Conservation (phyloP, 2,113 vertebrate genomes). For the Jaculus jaculus region DNA sequence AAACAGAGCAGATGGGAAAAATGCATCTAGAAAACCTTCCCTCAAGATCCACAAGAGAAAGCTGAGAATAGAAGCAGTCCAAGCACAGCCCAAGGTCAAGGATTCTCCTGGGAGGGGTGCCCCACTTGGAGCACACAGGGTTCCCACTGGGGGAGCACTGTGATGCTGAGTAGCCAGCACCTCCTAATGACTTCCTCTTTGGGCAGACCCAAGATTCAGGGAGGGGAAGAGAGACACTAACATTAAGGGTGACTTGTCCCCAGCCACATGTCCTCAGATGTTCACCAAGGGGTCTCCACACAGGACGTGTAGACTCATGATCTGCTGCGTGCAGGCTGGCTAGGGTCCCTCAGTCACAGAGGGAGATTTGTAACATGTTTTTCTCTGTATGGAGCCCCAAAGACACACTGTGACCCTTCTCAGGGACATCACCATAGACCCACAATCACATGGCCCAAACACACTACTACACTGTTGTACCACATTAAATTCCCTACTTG, state of each 20-base stretch:
- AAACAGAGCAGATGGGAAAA: no score
- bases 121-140: not conserved
- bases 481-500: not conserved
- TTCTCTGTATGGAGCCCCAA: not conserved
- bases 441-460: accelerated
- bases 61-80: not conserved
- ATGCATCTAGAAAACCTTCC: not conserved
- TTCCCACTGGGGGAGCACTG: accelerated
- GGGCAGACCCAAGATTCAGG: not conserved
- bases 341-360: not conserved
- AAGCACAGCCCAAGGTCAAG: not conserved
- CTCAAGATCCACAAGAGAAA: not conserved
- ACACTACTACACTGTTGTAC: no score
- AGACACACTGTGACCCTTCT: not conserved
- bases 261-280: accelerated
- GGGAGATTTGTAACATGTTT: not conserved
- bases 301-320: not conserved
- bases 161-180: not conserved
- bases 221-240: not conserved
- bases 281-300: not conserved
- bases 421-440: not conserved
- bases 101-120: accelerated
- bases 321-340: not conserved
- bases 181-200: not conserved
- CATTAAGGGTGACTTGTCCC: accelerated